Base-by-base conservation (phyloP, 1,140 invertebrate species). In the Orchestia grillus region DNA sequence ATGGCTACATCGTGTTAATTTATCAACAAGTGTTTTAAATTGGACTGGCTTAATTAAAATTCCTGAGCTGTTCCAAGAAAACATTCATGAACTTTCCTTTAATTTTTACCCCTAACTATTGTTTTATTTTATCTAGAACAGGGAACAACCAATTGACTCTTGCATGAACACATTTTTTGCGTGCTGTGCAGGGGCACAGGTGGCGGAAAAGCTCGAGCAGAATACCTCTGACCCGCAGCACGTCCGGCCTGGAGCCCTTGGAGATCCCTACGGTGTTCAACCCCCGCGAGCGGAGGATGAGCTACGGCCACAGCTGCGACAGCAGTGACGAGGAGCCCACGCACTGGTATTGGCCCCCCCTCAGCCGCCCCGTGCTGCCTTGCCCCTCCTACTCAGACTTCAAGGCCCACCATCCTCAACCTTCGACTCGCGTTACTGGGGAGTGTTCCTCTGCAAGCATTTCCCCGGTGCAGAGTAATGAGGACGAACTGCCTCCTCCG, bases 291-390 rank as follows among this genome's bases (percentile, higher is more conserved):
- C 92, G 92, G 44, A 94, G 92, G 44, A 94, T 94, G 92, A 94
- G 92, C 92, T 91, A 91, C 44, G 44, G 88, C 28, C 43, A 47
- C 43, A 94, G 44, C 44, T 44, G 41, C 44, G 92, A 94, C 44
- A 94, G 92, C 92, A 94, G 92, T n/a, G 92, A 94, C 92, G 92
- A 94, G 36, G 92, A 94, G 44, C 92, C 92, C 23, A 94, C 92
- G 6, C 92, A 94, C 44, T 94, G 92, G 23, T 94, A 94, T 44
- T 94, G 92, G 92, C 92, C 92, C 8, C 92, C 92, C 40, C 44
- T 94, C 44, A 94, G 41, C 92, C 92, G 40, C 92, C 92, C 92
- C 40, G 44, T 94, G 36, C 19, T 44, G 8, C 92, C 92, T 19
- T 94, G 92, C 44, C 92, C 92, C 16, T 44, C 92, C 6, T 94